These are phyloP conservation scores for Macrophya alboannulata DNA, from an alignment of 2,888 invertebrate genomes.

Conservation along the genomic window DNA sequence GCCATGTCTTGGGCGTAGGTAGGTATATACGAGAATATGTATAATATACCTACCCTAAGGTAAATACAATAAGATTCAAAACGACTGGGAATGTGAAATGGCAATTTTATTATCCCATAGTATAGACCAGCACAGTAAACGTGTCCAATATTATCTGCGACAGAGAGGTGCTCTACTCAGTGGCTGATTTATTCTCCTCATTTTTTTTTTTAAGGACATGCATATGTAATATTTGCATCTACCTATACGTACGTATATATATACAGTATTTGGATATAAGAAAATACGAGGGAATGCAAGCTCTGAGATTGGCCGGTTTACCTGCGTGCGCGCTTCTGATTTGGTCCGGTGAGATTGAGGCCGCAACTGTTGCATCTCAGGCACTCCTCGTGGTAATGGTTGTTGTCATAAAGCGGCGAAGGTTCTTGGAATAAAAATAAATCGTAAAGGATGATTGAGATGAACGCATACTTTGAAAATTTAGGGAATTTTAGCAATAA, in stretches of 20 bases:
- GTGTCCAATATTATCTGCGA: not conserved
- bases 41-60: conserved; percentile 1
- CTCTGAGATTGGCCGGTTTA: conserved; percentile 63
- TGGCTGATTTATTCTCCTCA: not conserved
- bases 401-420: conserved; percentile 95
- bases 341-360: conserved; percentile 95
- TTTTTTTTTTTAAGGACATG: not conserved
- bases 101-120: conserved; percentile 34
- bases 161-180: not conserved
- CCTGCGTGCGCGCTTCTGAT: conserved; percentile 83
- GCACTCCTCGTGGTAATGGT: conserved; percentile 98
- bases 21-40: not conserved
- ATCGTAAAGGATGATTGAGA: not conserved
- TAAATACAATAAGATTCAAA: conserved; percentile 38
- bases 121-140: not conserved
- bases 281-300: conserved; percentile 11
- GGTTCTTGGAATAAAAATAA: conserved; percentile 86
- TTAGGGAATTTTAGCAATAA: conserved; percentile 49
- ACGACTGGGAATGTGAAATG: not conserved
- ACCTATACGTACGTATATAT: too few species aligned
- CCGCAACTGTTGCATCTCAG: conserved; percentile 98
- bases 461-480: conserved; percentile 47
- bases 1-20: conserved; percentile 7
- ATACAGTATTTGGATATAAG: not conserved
- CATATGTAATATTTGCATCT: not conserved